These are phyloP conservation scores for Dyspetes luteomarginatus DNA, from an alignment of 2,888 invertebrate species.

Conservation along the genomic window DNA sequence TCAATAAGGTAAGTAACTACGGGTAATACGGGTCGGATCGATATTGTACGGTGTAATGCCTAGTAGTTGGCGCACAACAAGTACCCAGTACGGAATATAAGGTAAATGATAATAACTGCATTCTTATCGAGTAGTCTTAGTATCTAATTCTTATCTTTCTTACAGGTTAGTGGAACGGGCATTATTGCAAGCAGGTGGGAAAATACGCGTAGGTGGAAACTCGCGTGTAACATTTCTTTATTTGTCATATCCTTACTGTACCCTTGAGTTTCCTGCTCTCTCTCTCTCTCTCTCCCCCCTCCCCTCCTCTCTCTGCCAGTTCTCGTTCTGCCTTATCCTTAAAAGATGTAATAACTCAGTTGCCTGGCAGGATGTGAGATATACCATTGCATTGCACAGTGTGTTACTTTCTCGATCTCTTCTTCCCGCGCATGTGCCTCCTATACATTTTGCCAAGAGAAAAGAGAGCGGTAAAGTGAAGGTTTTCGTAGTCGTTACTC, in stretches of 20 bases:
- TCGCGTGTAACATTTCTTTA: slow-evolving; percentile 14
- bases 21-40: too few species aligned
- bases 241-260: background rate
- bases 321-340: slow-evolving; percentile 45
- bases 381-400: slow-evolving; percentile 37
- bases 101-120: too few species aligned
- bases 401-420: slow-evolving; percentile 40
- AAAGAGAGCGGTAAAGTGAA: slow-evolving; percentile 19
- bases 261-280: background rate
- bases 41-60: too few species aligned
- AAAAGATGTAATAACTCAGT: slow-evolving; percentile 58
- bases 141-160: too few species aligned
- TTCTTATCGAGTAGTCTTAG: too few species aligned
- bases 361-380: slow-evolving; percentile 27
- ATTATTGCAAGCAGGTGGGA: too few species aligned
- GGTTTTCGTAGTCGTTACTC: slow-evolving; percentile 45
- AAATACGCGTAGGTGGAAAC: too few species aligned
- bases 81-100: too few species aligned
- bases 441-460: slow-evolving; percentile 3
- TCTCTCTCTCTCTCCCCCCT: background rate
- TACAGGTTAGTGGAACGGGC: too few species aligned
- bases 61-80: too few species aligned
- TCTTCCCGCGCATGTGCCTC: slow-evolving; percentile 14
- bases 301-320: slow-evolving; percentile 13
- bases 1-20: too few species aligned